Evolutionary conservation across 2,797 vertebrate genomes (phyloP).

Genomic region (Nothura maculosa): DNA sequence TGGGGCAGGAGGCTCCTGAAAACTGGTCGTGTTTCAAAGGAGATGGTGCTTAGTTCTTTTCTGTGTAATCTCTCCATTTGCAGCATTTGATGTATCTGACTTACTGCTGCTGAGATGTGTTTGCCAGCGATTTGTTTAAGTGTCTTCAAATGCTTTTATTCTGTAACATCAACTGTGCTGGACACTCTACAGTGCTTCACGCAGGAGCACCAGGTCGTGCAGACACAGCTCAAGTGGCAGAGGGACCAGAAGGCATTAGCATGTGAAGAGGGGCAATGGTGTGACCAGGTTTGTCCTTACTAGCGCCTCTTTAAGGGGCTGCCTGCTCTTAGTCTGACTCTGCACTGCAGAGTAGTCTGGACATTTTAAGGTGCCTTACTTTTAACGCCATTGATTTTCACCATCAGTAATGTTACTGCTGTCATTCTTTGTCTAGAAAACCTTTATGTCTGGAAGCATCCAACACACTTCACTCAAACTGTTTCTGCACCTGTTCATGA

Average conservation of each 20-base stretch:
- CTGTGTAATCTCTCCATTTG: not conserved
- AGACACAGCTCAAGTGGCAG: not conserved
- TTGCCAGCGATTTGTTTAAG: not conserved
- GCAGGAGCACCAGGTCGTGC: not conserved
- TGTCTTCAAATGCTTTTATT: not conserved
- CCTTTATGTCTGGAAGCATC: not conserved
- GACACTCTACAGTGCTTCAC: accelerated
- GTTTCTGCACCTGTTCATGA: not conserved
- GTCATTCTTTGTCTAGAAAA: slow-evolving; percentile 8
- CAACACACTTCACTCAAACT: not conserved
- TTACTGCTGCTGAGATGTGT: not conserved
- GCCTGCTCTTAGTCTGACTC: not conserved
- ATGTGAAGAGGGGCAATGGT: not conserved
- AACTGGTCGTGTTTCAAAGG: not conserved
- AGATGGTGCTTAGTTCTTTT: not conserved
- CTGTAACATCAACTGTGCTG: not conserved
- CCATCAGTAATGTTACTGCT: not conserved
- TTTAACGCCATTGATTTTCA: slow-evolving; percentile 5
- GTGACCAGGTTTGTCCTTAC: not conserved
- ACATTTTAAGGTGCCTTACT: not conserved
- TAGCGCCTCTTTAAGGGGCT: not conserved
- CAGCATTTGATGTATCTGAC: not conserved
- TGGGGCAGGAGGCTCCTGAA: not conserved
- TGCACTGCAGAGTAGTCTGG: not conserved
- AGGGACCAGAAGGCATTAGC: not conserved